phyloP scores from a whole-genome alignment of 2,888 invertebrate species.

The Eupelmus urozonus region DNA sequence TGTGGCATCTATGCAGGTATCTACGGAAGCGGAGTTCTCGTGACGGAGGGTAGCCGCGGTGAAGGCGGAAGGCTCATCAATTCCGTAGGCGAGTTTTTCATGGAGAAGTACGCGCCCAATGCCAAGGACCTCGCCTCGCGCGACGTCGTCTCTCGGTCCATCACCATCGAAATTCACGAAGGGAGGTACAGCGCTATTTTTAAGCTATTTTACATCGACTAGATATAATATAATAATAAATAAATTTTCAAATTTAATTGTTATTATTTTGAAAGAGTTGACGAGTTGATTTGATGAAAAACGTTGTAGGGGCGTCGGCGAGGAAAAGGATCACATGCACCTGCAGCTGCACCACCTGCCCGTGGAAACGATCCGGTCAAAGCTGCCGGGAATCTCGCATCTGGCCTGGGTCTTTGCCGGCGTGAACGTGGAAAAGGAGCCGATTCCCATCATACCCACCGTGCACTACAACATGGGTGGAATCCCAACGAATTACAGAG shows the following conservation, averaged over 20 bases:
- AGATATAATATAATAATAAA: no score
- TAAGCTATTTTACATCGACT: not conserved
- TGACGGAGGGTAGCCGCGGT: conserved; percentile 97
- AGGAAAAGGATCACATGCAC: conserved; percentile 95
- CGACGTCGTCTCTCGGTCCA: conserved; percentile 97
- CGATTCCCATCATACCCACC: conserved; percentile 98
- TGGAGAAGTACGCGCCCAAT: conserved; percentile 98
- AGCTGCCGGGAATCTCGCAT: conserved; percentile 96
- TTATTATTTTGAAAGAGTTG: no score
- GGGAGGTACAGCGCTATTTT: conserved; percentile 79
- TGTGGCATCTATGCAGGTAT: no score
- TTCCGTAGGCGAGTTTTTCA: conserved; percentile 96
- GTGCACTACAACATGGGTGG: conserved; percentile 99
- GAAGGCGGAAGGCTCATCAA: conserved; percentile 98
- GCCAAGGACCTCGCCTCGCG: conserved; percentile 98
- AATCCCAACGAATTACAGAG: conserved; percentile 96
- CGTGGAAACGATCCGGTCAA: conserved; percentile 88
- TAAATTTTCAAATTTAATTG: no score
- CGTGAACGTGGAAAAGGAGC: conserved; percentile 97
- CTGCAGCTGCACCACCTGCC: conserved; percentile 97
- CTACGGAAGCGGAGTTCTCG: conserved; percentile 98
- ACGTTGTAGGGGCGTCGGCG: conserved; percentile 93
- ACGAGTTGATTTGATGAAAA: no score
- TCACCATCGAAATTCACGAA: conserved; percentile 97
- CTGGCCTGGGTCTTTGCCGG: conserved; percentile 99